Evolutionary conservation across 1,140 invertebrate species (phyloP).

Genomic region (Drosophila rufa): DNA sequence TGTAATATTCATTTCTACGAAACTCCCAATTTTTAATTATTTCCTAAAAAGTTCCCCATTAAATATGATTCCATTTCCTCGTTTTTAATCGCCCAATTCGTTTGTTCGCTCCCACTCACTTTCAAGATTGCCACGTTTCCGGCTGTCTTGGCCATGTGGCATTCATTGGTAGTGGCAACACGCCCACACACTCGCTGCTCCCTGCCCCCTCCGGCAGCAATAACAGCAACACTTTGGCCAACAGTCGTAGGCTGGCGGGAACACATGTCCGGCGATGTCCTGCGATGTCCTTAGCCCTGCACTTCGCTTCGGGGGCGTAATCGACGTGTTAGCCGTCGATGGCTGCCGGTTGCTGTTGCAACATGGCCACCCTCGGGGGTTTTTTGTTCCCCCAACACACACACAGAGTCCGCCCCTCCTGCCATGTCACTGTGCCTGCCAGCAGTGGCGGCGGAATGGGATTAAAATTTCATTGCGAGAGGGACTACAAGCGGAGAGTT

Average conservation of each 20-base stretch:
- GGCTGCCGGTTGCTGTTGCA: constrained; percentile 13
- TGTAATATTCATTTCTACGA: no score
- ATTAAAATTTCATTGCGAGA: constrained; percentile 32
- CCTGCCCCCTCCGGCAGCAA: neutral
- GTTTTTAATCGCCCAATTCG: neutral
- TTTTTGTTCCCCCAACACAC: neutral
- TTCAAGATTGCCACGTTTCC: constrained; percentile 23
- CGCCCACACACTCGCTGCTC: neutral
- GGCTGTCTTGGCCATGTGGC: constrained; percentile 32
- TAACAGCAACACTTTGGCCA: constrained; percentile 37
- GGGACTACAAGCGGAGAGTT: neutral
- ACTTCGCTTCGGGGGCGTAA: constrained; percentile 6
- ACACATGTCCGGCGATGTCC: constrained; percentile 34
- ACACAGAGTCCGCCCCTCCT: neutral
- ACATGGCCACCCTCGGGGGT: constrained; percentile 1
- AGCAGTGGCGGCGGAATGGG: constrained; percentile 7
- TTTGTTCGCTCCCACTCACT: constrained; percentile 1
- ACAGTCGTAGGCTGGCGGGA: constrained; percentile 14
- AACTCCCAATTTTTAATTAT: no score
- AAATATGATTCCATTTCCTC: constrained; percentile 8
- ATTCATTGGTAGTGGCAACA: neutral
- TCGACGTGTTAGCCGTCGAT: constrained; percentile 18
- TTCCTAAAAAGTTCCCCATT: neutral
- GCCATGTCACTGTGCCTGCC: constrained; percentile 3
- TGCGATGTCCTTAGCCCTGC: constrained; percentile 13